Evolutionary conservation across 2,113 vertebrate species (phyloP), one percentile per base, ranked within the genome.

Genomic region (Crypturellus undulatus): DNA sequence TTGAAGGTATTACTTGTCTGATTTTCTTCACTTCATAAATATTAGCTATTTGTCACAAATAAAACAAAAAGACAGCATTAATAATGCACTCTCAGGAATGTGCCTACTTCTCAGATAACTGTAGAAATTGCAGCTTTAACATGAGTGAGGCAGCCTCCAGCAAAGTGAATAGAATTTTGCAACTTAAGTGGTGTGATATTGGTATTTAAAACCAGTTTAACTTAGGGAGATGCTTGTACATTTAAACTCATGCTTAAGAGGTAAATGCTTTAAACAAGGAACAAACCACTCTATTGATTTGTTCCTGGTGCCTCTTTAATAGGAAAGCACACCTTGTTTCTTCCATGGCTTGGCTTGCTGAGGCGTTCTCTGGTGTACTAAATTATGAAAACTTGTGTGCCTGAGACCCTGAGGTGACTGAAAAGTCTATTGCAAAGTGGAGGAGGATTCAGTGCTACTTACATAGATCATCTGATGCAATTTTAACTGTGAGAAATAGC

Each of bases 401-500:
- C 5, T 32, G 47, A 89, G 62, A 64, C 45, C 38, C 56, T 68
- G 67, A 49, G 63, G 51, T 72, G 67, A 16, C 36, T 52, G 54
- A 49, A 45, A 80, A 83, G 45, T 2, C 36, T 40, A 11, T 79
- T 63, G 52, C 4, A 8, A 86, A 88, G 85, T 14, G 26, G 60
- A 64, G 51, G 75, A 80, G 77, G 45, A 92, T 73, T 78, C 86
- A 92, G 69, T 87, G 52, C 52, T 84, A n/a, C 83, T 87, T 75
- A 54, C 43, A 26, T 51, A 60, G 60, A 65, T 81, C 43, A 30
- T 71, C n/a, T 28, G n/a, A 47, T 80, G 76, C n/a, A n/a, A n/a
- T n/a, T n/a, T n/a, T n/a, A 71, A 64, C 72, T 78, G 45, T 15
- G 77, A 90, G 90, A 78, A 96, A 68, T n/a, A 47, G 86, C 85